Conservation (phyloP, 37 sponge, comb jelly and placozoan species). For the Sycon ciliatum region DNA sequence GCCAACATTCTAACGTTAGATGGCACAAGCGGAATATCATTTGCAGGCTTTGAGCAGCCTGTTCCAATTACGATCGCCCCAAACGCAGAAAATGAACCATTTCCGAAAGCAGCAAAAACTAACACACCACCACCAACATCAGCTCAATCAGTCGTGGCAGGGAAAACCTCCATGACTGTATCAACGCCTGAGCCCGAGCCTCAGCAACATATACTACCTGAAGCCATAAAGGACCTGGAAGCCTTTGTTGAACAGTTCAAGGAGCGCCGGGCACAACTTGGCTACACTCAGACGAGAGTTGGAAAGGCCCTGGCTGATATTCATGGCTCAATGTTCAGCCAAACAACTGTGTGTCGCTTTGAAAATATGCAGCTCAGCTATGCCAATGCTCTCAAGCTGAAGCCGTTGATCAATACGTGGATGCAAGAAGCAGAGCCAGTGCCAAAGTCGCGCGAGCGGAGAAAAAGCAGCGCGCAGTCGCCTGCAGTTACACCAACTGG, state of each 20-base stretch:
- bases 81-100: no score
- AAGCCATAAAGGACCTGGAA: constrained; percentile 77
- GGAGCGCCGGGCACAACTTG: constrained; percentile 71
- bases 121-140: no score
- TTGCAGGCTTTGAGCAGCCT: no score
- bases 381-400: constrained; percentile 90
- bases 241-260: constrained; percentile 82
- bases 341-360: constrained; percentile 94
- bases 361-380: constrained; percentile 90
- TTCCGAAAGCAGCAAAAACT: no score
- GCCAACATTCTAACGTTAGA: no score
- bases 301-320: constrained; percentile 88
- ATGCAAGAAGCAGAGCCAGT: constrained; percentile 82
- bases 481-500: no score
- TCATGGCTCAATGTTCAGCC: constrained; percentile 92
- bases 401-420: constrained; percentile 90
- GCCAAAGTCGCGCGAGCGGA: neutral
- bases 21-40: no score
- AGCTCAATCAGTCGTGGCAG: no score
- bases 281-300: constrained; percentile 91
- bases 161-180: no score
- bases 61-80: no score
- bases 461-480: neutral
- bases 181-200: no score
- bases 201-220: no score